phyloP scores from a whole-genome alignment of 1,140 invertebrate genomes.

The Eciton burchellii region DNA sequence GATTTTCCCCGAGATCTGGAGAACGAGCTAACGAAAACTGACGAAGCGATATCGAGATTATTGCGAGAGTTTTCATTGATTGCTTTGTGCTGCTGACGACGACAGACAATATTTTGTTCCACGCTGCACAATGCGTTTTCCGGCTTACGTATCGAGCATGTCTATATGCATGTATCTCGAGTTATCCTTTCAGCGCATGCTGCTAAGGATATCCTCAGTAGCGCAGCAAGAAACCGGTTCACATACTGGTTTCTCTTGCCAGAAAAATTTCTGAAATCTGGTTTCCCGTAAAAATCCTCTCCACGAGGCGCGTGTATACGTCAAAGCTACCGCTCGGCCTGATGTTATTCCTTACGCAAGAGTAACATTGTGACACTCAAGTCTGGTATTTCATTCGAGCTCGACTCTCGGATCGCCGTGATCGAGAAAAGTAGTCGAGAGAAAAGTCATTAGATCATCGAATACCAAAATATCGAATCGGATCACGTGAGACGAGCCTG shows the following conservation, averaged over 20 bases:
- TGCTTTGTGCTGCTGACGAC: neutral
- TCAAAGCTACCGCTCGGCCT: slow-evolving; percentile 7
- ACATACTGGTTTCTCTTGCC: slow-evolving; percentile 30
- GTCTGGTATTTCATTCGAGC: neutral
- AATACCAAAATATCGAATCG: neutral
- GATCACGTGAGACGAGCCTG: neutral
- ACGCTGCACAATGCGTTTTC: neutral
- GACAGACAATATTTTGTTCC: neutral
- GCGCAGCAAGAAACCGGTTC: slow-evolving; percentile 31
- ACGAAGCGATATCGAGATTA: neutral
- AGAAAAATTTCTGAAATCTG: slow-evolving; percentile 46
- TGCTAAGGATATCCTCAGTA: neutral
- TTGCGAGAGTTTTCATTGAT: neutral
- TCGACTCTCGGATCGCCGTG: neutral
- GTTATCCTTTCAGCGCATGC: neutral
- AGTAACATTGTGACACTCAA: neutral
- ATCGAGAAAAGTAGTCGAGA: neutral
- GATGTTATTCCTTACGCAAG: slow-evolving; percentile 24
- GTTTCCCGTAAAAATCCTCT: slow-evolving; percentile 27
- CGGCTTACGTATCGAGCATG: neutral
- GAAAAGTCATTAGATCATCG: neutral
- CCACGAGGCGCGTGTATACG: neutral
- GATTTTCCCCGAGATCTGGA: too few species aligned
- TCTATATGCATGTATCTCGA: neutral
- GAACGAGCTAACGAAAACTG: neutral